These are phyloP conservation scores for Pogonomyrmex barbatus DNA, from an alignment of 1,140 invertebrate species.

Conservation along the genomic window DNA sequence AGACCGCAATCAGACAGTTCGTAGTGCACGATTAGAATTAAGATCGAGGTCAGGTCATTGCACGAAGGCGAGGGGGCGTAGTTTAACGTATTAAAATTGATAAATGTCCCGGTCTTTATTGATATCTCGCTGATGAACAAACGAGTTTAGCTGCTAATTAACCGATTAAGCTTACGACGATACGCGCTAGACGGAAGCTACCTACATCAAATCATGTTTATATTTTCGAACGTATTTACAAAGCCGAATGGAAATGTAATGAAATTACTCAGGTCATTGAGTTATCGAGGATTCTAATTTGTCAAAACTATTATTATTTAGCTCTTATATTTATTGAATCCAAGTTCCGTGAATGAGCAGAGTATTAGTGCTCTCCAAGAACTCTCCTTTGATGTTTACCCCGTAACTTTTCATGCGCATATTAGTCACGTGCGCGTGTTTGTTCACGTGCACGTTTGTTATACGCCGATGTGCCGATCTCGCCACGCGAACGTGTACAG, in stretches of 20 bases:
- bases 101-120: slow-evolving; percentile 68
- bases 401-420: background rate
- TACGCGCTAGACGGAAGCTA: background rate
- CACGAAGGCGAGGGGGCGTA: slow-evolving; percentile 64
- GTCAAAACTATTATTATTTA: background rate
- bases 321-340: background rate
- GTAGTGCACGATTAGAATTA: slow-evolving; percentile 66
- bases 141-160: slow-evolving; percentile 23
- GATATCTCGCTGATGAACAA: slow-evolving; percentile 36
- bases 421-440: slow-evolving; percentile 13
- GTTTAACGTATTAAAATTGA: slow-evolving; percentile 80
- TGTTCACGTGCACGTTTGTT: background rate
- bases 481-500: background rate
- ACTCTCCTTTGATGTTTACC: background rate
- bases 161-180: background rate
- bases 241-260: background rate
- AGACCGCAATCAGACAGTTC: slow-evolving; percentile 76
- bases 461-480: background rate
- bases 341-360: background rate
- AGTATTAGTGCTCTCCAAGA: background rate
- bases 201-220: background rate
- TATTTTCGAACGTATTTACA: background rate
- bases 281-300: background rate
- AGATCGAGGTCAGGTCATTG: slow-evolving; percentile 74
- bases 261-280: background rate